Evolutionary conservation across 2,888 invertebrate genomes (phyloP), one percentile per base, ranked within the genome.

Genomic region (Cyaniris semiargus): DNA sequence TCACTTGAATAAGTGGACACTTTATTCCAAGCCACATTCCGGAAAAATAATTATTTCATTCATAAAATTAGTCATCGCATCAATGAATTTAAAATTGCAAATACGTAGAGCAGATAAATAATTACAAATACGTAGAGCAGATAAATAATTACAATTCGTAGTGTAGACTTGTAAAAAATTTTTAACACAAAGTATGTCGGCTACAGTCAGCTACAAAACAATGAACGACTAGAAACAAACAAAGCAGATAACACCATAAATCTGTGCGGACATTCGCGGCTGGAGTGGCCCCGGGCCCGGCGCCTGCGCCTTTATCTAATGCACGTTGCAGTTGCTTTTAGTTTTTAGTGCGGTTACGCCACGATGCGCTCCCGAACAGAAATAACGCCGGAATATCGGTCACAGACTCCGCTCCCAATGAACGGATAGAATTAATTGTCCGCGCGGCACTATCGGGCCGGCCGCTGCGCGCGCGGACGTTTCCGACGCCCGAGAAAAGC

Each of bases 351-450:
- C 86, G 86, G 91, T 93, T 92, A 90, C 93, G 92, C 91, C 92
- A 93, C 86, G 88, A 86, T 84, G 82, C 84, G 86, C 85, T 83
- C 85, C 85, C 84, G 84, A 89, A 90, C 93, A 90, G 92, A 93
- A 93, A 93, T 94, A 93, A 92, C 92, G 90, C 87, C 87, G 83
- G 90, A 92, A 94, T 93, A 93, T 94, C 94, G 94, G 94, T 93
- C 94, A 94, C 86, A 85, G 90, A 89, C 89, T 87, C 90, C 83
- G 86, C 82, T 85, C 85, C 83, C 88, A 88, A 87, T 86, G 90
- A 89, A 88, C 89, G 89, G 86, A 87, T 89, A 92, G 93, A 92
- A 93, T 93, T 92, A 88, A 86, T 85, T 83, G 83, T 81, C 81
- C 81, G 83, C 80, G 83, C 84, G 87, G 83, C 86, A 86, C 84